phyloP scores from a whole-genome alignment of 2,888 invertebrate species.

The Drosophila helvetica region DNA sequence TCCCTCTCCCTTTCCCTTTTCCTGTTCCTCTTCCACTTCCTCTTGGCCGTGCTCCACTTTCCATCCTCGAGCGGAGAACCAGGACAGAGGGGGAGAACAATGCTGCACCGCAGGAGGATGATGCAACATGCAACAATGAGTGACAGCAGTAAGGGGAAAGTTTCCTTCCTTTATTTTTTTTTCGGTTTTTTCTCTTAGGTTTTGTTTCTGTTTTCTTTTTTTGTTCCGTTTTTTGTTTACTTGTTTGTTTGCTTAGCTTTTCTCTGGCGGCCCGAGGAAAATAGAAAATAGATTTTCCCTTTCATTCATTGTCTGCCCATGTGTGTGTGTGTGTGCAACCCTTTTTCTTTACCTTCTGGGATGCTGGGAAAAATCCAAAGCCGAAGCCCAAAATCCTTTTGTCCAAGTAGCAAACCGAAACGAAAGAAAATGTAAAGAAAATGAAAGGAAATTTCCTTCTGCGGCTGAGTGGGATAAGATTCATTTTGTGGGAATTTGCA shows the following conservation, averaged over 20 bases:
- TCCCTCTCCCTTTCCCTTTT: not conserved
- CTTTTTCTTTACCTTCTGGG: constrained; percentile 39
- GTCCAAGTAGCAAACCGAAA: constrained; percentile 17
- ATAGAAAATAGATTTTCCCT: constrained; percentile 62
- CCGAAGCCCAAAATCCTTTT: constrained; percentile 24
- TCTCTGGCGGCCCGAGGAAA: constrained; percentile 21
- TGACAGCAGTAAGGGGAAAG: constrained; percentile 12
- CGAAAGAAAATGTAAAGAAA: constrained; percentile 18
- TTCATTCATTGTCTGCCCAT: constrained; percentile 45
- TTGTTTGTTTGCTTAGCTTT: constrained; percentile 72
- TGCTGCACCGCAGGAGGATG: constrained; percentile 54
- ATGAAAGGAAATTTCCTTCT: constrained; percentile 30
- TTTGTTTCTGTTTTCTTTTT: constrained; percentile 17
- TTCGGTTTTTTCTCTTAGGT: constrained; percentile 13
- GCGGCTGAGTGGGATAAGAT: constrained; percentile 16
- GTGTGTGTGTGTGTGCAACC: constrained; percentile 47
- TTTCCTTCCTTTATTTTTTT: constrained; percentile 23
- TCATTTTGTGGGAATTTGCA: constrained; percentile 70
- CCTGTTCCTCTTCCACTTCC: not conserved
- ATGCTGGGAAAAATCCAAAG: constrained; percentile 60
- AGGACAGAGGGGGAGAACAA: constrained; percentile 38
- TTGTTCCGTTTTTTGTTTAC: constrained; percentile 27
- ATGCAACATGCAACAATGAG: constrained; percentile 41
- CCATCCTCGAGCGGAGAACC: constrained; percentile 19
- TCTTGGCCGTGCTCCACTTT: constrained; percentile 58